A percentile compares a stretch with the other conserved stretches of the same genome.
Evolutionary conservation across 2,888 invertebrate species (phyloP).

Genomic region (Dioctria rufipes): DNA sequence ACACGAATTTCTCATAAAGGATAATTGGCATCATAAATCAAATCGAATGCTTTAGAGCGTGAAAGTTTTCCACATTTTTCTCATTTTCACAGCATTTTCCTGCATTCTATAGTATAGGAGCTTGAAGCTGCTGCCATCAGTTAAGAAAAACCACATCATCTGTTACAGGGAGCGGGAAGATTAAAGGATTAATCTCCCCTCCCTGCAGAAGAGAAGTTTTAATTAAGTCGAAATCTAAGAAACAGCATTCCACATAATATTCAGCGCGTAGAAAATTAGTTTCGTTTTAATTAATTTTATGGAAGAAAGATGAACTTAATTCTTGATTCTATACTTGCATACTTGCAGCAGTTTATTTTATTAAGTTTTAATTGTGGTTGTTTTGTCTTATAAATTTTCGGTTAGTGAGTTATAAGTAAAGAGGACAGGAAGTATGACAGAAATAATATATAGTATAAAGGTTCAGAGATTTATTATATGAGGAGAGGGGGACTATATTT

Average conservation of each 20-base stretch:
- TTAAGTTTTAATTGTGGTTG: too few relatives aligned
- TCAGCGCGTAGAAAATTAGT: background rate
- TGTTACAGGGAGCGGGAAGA: background rate
- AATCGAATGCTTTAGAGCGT: constrained; percentile 16
- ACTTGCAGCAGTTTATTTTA: too few relatives aligned
- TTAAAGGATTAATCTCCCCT: background rate
- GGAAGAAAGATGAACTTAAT: too few relatives aligned
- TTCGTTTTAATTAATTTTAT: background rate
- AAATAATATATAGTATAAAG: too few relatives aligned
- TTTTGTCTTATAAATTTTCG: too few relatives aligned
- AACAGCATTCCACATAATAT: too few relatives aligned
- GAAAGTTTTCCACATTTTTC: constrained; percentile 17
- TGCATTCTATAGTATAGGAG: background rate
- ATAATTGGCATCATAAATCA: constrained; percentile 37
- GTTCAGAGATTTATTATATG: too few relatives aligned
- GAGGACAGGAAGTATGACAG: too few relatives aligned
- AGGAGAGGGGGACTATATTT: too few relatives aligned
- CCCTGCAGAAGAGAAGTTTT: background rate
- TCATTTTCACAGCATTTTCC: constrained; percentile 1
- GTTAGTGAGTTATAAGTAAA: too few relatives aligned
- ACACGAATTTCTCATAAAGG: constrained; percentile 34
- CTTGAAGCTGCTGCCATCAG: background rate
- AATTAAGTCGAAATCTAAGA: background rate
- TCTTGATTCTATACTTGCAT: too few relatives aligned
- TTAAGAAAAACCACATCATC: background rate